Evolutionary conservation across 1,140 invertebrate species (phyloP), one percentile per base, ranked within the genome.

Genomic region (Trichomalopsis sarcophagae): DNA sequence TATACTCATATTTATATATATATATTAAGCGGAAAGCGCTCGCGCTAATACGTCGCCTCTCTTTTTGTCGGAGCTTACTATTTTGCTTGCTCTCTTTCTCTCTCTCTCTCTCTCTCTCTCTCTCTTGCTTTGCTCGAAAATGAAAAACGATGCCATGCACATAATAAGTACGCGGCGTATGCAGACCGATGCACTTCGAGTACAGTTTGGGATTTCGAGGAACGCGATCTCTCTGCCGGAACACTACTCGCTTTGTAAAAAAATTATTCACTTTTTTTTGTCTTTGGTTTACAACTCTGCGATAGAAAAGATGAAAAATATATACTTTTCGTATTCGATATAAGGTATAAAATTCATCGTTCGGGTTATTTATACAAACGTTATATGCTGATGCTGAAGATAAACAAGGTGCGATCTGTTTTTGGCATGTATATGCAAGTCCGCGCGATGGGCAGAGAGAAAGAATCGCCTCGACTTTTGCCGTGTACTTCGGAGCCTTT

Each of bases 271-370:
- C 55, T 36, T 78, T 10, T 47, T 75, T 30, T 81, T 80, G 23
- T 78, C 47, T 76, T 81, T 40, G 36, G 50, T 84, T 27, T 78
- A 73, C 75, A 81, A 79, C 66, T 85, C 36, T 87, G 44, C 84
- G 81, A 87, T 89, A 89, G 89, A 91, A 88, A 89, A 90, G 89
- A 90, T 89, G 89, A 88, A 89, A 90, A 89, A 88, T 89, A 89
- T 81, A 4, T 74, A 81, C 76, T 81, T 69, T 80, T 36, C 73
- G 68, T 33, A 36, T 14, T 81, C 30, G 23, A 11, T 66, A 11
- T 66, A 68, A 4, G 33, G 33, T 85, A 81, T 55, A 76, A 81
- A 85, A 85, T 84, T 71, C 14, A 80, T 80, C 10, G 21, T 79
- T 69, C 13, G 13, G 27, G 27, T 30, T 71, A 78, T 73, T 84